Base-by-base conservation (phyloP, 2,113 vertebrate genomes). In the Glaucomys volans region DNA sequence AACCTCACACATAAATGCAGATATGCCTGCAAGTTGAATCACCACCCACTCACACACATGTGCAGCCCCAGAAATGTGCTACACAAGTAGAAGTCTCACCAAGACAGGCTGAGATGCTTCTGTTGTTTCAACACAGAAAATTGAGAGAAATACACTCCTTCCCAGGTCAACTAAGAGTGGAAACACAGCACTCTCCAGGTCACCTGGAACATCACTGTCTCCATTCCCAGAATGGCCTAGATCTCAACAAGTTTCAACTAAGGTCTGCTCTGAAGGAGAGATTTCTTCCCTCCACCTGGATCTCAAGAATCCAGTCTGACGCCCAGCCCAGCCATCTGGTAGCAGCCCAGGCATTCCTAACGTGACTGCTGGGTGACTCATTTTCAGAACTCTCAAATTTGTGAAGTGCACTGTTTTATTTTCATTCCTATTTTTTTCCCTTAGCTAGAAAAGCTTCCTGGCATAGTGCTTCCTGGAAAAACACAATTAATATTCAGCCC, bases 261-360 rank as follows among this genome's bases (percentile, higher is more conserved):
- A 84, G 18, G 69, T 94, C 80, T 97, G 52, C 24, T 75, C 90
- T 97, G 83, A 98, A 97, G 87, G 94, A 96, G 82, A 98, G 47
- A 96, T 30, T 79, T 2, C 17, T 80, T 92, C 92, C 94, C 44
- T 95, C 87, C 74, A 90, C 2, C 12, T 44, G 54, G 75, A 87
- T 90, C 24, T 66, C 62, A 82, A 74, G 94, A 96, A 97, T 71
- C 47, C 52, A 87, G 95, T 92, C 47, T 20, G 95, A 97, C 28
- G 76, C 83, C 86, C 96, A 92, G 97, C 96, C 44, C 0, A 16
- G 96, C 94, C 77, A 52, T 91, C 97, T 97, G 95, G 89, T 35
- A 28, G 97, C 97, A 98, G 26, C 94, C 81, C 83, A 94, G 90
- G 94, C 97, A 98, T 98, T 98, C 98, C 97, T 97, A 35, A 52